Conservation (phyloP, 2,888 invertebrate genomes). For the Monopis laevigella region DNA sequence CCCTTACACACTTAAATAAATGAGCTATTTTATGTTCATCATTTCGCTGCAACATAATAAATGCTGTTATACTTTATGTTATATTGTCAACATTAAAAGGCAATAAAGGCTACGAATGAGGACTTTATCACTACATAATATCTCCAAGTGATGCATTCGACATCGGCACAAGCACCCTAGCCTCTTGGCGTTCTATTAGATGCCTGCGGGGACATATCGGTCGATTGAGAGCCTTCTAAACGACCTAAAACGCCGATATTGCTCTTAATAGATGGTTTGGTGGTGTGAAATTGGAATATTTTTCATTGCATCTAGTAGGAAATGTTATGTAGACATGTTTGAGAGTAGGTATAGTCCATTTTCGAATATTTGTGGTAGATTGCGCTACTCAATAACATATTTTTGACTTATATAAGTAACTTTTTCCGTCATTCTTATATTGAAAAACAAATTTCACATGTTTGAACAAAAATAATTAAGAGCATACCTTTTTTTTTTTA, state of each 20-base stretch:
- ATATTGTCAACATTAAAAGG: conserved; percentile 22
- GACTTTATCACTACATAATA: conserved; percentile 44
- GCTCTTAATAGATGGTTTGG: conserved; percentile 7
- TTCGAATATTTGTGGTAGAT: too few species aligned
- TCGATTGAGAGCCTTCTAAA: conserved; percentile 45
- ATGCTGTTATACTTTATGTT: too few species aligned
- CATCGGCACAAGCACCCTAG: conserved; percentile 39
- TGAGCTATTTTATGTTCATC: too few species aligned
- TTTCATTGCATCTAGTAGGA: conserved; percentile 1
- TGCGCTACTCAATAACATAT: too few species aligned
- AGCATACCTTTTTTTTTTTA: too few species aligned
- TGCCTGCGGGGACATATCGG: conserved; percentile 50
- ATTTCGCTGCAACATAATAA: too few species aligned
- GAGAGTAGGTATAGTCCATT: too few species aligned
- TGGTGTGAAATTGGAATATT: conserved; percentile 5
- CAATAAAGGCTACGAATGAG: conserved; percentile 47
- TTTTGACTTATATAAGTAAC: too few species aligned
- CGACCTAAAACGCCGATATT: conserved; percentile 24
- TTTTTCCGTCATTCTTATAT: too few species aligned
- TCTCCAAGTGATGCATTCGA: conserved; percentile 53
- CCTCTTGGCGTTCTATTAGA: conserved; percentile 36
- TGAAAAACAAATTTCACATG: too few species aligned
- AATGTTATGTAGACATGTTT: neutral
- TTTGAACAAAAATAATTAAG: too few species aligned
- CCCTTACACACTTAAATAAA: too few species aligned